These are phyloP conservation scores for Aphaenogaster ashmeadi DNA, from an alignment of 1,140 invertebrate genomes.

Conservation along the genomic window DNA sequence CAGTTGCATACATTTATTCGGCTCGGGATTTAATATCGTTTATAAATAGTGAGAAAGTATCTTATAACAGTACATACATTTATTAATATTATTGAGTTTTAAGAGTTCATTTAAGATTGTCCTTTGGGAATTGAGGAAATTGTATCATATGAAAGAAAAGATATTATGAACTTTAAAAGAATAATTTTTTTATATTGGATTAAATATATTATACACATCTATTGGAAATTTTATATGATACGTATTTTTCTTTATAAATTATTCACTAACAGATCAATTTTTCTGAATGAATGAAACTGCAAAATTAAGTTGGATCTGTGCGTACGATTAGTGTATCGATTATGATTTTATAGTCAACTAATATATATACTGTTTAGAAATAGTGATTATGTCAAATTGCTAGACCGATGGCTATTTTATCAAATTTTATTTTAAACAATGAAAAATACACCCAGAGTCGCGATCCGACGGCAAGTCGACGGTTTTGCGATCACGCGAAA, in stretches of 20 bases:
- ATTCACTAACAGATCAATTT: background rate
- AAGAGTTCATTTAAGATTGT: background rate
- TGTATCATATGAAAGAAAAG: background rate
- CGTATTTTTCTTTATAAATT: background rate
- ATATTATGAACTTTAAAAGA: constrained; percentile 2
- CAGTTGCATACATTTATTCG: background rate
- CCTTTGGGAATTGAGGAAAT: background rate
- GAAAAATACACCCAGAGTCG: background rate
- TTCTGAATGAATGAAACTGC: constrained; percentile 8
- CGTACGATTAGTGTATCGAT: background rate
- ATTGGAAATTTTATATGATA: background rate
- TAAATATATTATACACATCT: background rate
- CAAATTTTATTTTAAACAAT: constrained; percentile 13
- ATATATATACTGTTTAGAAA: background rate
- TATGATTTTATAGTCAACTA: background rate
- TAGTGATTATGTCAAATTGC: background rate
- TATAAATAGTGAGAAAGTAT: constrained; percentile 15
- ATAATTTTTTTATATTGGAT: background rate
- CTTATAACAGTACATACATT: background rate
- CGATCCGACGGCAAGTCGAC: constrained; percentile 36
- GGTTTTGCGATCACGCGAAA: background rate
- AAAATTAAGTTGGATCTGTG: background rate
- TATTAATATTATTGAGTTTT: constrained; percentile 16
- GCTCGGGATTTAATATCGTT: background rate
- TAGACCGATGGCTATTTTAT: constrained; percentile 15